phyloP scores from a whole-genome alignment of 2,113 vertebrate species.

The Pitta sordida region DNA sequence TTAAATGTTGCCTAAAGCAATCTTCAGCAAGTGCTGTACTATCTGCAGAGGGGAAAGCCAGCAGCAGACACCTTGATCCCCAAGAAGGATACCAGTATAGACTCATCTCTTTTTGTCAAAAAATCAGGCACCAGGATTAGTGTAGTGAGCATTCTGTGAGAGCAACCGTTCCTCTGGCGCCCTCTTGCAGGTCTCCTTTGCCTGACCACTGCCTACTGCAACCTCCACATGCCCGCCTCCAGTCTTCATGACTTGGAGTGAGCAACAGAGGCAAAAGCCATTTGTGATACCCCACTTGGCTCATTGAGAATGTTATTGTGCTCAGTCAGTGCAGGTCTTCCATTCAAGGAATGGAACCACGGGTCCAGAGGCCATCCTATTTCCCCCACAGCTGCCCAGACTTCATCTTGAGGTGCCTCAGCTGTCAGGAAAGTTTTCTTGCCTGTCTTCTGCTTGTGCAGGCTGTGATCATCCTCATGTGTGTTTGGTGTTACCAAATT shows the following conservation, averaged over 20 bases:
- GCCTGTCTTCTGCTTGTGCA: not conserved
- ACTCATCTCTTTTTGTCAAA: not conserved
- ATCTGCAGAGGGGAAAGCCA: not conserved
- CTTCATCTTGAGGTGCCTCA: not conserved
- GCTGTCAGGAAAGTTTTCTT: not conserved
- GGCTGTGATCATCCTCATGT: not conserved
- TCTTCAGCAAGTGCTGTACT: not conserved
- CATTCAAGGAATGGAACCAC: not conserved
- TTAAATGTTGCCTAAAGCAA: not conserved
- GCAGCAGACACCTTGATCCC: not conserved
- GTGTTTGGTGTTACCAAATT: not conserved
- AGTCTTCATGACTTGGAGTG: not conserved
- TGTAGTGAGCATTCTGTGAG: not conserved
- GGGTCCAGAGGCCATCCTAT: not conserved
- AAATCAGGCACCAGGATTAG: not conserved
- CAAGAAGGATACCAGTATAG: not conserved
- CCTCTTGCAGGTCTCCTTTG: rapidly evolving
- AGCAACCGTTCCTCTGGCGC: not conserved
- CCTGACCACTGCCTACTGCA: not conserved
- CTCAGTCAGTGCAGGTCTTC: not conserved
- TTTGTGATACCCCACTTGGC: not conserved
- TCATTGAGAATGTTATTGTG: not conserved
- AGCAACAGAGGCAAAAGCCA: not conserved
- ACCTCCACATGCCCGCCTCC: rapidly evolving
- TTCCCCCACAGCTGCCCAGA: not conserved